Percentiles rank a stretch among this genome's conserved stretches.
Conservation (phyloP, 2,113 vertebrate species). For the Blennius ocellaris region DNA sequence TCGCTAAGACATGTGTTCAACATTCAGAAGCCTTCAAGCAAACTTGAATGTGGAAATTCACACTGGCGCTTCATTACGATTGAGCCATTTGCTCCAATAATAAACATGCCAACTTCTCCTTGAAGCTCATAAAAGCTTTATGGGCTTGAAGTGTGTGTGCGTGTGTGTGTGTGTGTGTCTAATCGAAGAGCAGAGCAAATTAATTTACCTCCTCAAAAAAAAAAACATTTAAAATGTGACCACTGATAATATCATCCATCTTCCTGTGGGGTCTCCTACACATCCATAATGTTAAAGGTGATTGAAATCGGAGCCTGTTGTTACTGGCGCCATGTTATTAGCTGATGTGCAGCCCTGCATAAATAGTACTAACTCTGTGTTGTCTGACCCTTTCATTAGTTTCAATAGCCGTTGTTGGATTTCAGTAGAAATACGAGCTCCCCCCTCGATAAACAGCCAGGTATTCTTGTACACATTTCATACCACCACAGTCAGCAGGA, state of each 20-base stretch:
- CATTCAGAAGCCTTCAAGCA: constrained; percentile 1
- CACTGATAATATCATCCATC: background rate
- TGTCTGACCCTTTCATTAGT: background rate
- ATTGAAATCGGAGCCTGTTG: background rate
- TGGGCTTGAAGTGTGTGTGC: constrained; percentile 12
- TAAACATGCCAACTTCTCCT: constrained; percentile 28
- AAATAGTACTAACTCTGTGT: background rate
- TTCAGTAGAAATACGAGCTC: too few relatives aligned
- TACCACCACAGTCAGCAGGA: background rate
- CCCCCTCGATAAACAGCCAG: too few relatives aligned
- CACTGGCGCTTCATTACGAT: background rate
- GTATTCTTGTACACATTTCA: background rate
- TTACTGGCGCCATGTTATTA: background rate
- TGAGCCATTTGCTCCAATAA: constrained; percentile 11
- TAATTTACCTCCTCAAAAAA: constrained; percentile 34
- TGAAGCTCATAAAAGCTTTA: constrained; percentile 56
- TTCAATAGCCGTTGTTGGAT: too few relatives aligned
- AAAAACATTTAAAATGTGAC: constrained; percentile 23
- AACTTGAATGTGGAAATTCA: constrained; percentile 8
- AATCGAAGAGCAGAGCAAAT: constrained; percentile 7
- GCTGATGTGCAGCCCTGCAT: background rate
- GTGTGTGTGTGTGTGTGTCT: constrained; percentile 4
- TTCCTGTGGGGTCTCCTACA: constrained; percentile 7
- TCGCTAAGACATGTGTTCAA: background rate
- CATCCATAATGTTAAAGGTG: background rate